Evolutionary conservation across 2,113 vertebrate species (phyloP).

Genomic region (Penelope pileata): DNA sequence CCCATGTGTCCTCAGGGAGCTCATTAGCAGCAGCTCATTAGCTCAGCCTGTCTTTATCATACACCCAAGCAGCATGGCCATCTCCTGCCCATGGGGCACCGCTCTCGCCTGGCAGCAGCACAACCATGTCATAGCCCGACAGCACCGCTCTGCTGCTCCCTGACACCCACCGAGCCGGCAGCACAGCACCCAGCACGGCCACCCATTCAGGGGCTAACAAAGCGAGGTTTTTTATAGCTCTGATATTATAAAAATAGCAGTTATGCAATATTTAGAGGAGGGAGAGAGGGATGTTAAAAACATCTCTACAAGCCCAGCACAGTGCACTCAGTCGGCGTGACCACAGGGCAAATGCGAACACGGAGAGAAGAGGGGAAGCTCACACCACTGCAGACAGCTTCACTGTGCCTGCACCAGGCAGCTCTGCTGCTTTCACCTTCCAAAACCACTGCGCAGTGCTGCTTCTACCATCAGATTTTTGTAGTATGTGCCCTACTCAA

Average conservation of each 20-base stretch:
- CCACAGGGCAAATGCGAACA: background rate
- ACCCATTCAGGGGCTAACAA: background rate
- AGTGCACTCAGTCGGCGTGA: background rate
- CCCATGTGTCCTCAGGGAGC: slow-evolving; percentile 15
- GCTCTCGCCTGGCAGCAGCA: background rate
- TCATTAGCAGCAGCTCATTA: slow-evolving; percentile 30
- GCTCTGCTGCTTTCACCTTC: background rate
- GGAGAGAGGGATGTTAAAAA: background rate
- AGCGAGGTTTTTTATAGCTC: background rate
- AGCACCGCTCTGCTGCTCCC: background rate
- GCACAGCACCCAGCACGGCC: background rate
- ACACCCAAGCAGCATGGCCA: background rate
- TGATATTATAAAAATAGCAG: background rate
- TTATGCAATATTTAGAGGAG: background rate
- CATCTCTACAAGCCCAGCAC: background rate
- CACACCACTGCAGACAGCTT: background rate
- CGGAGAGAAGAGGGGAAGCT: background rate
- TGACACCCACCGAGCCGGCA: background rate
- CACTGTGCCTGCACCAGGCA: background rate
- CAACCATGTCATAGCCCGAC: background rate
- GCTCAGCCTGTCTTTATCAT: background rate
- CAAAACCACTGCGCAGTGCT: background rate
- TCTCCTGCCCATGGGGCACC: background rate
- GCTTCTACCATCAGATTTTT: background rate
- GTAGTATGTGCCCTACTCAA: background rate